A percentile compares a stretch with the other conserved stretches of the same genome.
Evolutionary conservation across 1,140 invertebrate species (phyloP).

Genomic region (Aleiodes sp.): DNA sequence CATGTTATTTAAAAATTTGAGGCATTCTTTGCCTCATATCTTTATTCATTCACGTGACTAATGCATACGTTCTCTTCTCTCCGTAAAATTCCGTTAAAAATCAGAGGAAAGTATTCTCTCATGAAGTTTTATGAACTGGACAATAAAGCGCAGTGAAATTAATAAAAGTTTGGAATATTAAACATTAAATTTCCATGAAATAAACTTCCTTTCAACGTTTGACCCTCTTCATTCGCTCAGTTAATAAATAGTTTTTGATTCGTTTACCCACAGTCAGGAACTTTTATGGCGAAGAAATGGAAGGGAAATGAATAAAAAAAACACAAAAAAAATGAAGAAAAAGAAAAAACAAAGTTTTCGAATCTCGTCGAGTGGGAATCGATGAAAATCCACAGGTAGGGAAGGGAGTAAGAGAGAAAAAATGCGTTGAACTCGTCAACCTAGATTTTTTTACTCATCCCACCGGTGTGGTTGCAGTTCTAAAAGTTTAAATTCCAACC

Average conservation of each 20-base stretch:
- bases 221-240: neutral
- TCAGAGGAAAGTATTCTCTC: no score
- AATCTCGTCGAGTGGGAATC: neutral
- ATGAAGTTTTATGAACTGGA: no score
- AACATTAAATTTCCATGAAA: neutral
- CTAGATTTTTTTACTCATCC: slow-evolving; percentile 4
- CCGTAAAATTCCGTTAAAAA: no score
- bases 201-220: neutral
- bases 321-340: neutral
- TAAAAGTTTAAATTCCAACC: slow-evolving; percentile 2
- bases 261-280: slow-evolving; percentile 1
- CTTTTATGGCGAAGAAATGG: neutral
- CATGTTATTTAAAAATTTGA: neutral
- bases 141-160: no score
- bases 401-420: no score
- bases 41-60: neutral
- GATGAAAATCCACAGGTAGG: slow-evolving; percentile 13
- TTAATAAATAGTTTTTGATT: neutral
- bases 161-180: neutral
- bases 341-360: slow-evolving; percentile 8
- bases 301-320: neutral
- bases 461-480: neutral
- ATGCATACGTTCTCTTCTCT: neutral
- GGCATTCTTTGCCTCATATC: neutral
- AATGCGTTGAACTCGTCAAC: slow-evolving; percentile 2